Evolutionary conservation across 2,797 vertebrate genomes (phyloP).

Genomic region (Stomatorhinus walkeri): DNA sequence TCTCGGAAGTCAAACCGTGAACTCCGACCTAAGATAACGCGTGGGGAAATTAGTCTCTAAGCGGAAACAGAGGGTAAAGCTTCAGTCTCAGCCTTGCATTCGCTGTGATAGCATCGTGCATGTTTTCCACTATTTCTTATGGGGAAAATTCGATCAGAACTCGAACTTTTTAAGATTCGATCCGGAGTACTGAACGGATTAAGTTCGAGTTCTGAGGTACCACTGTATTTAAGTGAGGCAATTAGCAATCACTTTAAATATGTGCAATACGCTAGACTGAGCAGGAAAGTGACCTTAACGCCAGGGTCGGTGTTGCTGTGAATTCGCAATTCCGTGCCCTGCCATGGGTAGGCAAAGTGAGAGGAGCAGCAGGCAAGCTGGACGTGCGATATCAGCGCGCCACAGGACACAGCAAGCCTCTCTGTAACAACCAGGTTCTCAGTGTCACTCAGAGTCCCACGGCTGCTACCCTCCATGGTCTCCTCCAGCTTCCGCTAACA

Average conservation of each 20-base stretch:
- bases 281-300: constrained; percentile 40
- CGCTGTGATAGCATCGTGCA: no score
- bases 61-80: no score
- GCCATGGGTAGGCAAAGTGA: constrained; percentile 43
- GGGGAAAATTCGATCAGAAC: no score
- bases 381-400: constrained; percentile 38
- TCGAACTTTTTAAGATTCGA: no score
- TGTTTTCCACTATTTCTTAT: no score
- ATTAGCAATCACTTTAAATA: background rate
- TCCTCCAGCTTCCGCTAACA: background rate
- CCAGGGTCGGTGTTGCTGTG: constrained; percentile 39
- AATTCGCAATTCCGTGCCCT: constrained; percentile 48
- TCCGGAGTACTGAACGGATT: no score
- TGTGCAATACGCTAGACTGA: background rate
- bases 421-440: constrained; percentile 38
- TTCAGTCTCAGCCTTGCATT: no score
- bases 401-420: constrained; percentile 42
- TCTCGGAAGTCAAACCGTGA: no score
- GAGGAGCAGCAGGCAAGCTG: constrained; percentile 54
- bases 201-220: no score
- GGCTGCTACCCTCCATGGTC: background rate
- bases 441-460: background rate
- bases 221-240: background rate
- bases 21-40: no score
- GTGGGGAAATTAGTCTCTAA: no score